Conservation (phyloP, 2,113 vertebrate genomes). For the Podilymbus podiceps region DNA sequence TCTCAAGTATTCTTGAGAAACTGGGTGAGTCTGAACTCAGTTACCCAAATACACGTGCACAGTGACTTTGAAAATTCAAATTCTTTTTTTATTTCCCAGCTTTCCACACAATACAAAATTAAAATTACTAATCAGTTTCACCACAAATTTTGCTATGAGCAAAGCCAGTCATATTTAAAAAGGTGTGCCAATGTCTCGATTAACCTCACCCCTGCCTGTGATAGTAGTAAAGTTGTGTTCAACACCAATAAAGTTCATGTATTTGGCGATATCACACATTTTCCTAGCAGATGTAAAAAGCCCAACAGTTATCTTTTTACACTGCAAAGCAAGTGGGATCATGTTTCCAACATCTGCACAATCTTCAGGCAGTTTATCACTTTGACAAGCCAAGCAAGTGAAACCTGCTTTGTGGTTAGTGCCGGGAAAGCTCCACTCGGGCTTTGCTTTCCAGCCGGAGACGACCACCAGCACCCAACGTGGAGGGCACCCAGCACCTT, state of each 20-base stretch:
- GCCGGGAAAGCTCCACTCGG: accelerated
- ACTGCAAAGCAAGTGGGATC: not conserved
- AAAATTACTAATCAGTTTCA: not conserved
- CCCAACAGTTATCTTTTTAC: not conserved
- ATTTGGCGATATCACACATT: not conserved
- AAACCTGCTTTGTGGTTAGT: accelerated
- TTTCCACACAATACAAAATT: not conserved
- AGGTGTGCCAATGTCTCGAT: accelerated
- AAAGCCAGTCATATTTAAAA: not conserved
- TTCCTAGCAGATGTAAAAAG: not conserved
- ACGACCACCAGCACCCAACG: accelerated
- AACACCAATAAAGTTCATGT: accelerated
- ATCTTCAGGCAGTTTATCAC: not conserved
- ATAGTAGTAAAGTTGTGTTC: accelerated
- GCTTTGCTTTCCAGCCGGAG: not conserved
- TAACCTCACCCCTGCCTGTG: not conserved
- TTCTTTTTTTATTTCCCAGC: not conserved
- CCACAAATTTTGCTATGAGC: not conserved
- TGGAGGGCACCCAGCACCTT: no score
- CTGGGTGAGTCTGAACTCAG: not conserved
- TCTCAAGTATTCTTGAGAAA: not conserved
- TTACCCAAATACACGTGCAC: not conserved
- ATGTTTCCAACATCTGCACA: not conserved
- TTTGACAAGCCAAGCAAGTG: not conserved
- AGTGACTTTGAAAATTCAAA: not conserved